Base-by-base conservation (phyloP, 2,797 vertebrate genomes). In the Tamandua tetradactyla region DNA sequence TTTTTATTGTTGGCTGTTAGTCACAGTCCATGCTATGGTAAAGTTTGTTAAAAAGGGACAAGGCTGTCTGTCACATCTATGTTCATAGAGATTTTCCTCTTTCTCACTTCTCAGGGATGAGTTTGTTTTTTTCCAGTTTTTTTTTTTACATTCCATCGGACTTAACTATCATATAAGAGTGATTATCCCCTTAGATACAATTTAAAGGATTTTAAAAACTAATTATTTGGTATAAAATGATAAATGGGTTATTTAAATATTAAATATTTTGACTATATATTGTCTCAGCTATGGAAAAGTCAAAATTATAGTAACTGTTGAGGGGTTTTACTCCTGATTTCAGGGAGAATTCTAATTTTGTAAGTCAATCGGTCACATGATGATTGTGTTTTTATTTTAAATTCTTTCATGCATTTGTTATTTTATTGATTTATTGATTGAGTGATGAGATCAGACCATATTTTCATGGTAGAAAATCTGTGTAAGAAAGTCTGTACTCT, bases 101-200 rank as follows among this genome's bases (percentile, higher is more conserved):
- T 22, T 95, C 71, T 97, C 64, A 90, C 75, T 96, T 91, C 95
- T 97, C 96, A 96, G 97, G 97, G 93, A 96, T 94, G 61, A 84
- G 40, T 81, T 94, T 95, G 86, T 71, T 61, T 8, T 95, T 93
- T 44, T 30, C 49, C 18, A 57, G 91, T 91, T 89, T 81, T n/a
- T n/a, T n/a, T 87, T 96, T 93, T 95, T 47, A 89, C 89, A 74
- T 93, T 95, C 32, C 59, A 93, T 80, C 7, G 95, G 42, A 91
- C 40, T 91, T 94, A 93, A 62, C 35, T 72, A 86, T 92, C 30
- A 93, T 71, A 30, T 89, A 61, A 94, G 57, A 93, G 49, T 74
- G 20, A 82, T 79, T 95, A 81, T 92, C 75, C 30, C 59, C 61
- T 47, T 80, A 89, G 44, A 78, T 84, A 94, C 91, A 96, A 93